Conservation (phyloP, 1,140 invertebrate genomes). For the Drosophila ironensis region DNA sequence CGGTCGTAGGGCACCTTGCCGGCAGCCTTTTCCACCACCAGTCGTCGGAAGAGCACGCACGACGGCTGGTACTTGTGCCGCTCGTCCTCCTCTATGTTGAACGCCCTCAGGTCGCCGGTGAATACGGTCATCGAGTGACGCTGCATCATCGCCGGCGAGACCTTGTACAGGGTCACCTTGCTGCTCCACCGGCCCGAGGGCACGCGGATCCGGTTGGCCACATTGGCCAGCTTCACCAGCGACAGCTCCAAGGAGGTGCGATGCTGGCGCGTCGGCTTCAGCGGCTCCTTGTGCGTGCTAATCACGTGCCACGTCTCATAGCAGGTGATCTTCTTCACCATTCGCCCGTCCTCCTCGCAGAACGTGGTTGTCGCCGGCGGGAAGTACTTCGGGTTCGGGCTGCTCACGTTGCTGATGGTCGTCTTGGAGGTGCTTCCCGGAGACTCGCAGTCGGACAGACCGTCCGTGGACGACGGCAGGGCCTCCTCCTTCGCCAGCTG, state of each 20-base stretch:
- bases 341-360: constrained; percentile 70
- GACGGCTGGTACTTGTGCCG: constrained; percentile 78
- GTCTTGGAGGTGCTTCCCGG: not conserved
- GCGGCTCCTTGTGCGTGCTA: constrained; percentile 37
- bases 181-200: constrained; percentile 66
- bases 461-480: not conserved
- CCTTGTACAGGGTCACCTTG: constrained; percentile 76
- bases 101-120: constrained; percentile 71
- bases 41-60: constrained; percentile 73
- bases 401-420: constrained; percentile 11
- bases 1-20: constrained; percentile 78
- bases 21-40: constrained; percentile 46
- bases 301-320: constrained; percentile 82
- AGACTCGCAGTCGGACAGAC: no score
- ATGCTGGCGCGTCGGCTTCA: constrained; percentile 38
- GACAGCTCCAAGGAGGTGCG: constrained; percentile 68
- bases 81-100: constrained; percentile 71
- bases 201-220: constrained; percentile 51
- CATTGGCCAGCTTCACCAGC: constrained; percentile 72
- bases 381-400: constrained; percentile 45
- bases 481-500: no score
- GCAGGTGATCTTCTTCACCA: constrained; percentile 81
- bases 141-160: constrained; percentile 48
- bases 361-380: constrained; percentile 73
- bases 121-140: constrained; percentile 62